Percentiles rank a stretch among this genome's conserved stretches.
Conservation (phyloP, 2,797 vertebrate species). For the Phataginus tricuspis region DNA sequence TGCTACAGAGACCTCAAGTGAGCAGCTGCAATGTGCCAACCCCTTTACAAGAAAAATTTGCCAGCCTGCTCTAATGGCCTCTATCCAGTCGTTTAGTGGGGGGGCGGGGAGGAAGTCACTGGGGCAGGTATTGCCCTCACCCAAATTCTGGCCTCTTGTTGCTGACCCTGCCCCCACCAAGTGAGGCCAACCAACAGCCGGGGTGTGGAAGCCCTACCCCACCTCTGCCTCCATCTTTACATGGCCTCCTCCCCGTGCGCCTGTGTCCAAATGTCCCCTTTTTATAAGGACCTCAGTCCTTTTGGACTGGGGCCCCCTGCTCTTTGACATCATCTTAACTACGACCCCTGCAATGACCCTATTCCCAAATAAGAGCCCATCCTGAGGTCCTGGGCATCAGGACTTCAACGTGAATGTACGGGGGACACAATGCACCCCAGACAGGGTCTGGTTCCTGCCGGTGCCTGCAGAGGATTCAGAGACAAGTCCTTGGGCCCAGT, state of each 20-base stretch:
- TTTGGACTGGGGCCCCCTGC: no score
- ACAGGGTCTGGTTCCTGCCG: neutral
- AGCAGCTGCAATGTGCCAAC: no score
- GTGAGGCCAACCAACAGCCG: neutral
- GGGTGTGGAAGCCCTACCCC: no score
- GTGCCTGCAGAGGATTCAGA: neutral
- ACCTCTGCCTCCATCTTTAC: no score
- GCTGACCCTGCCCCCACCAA: accelerated
- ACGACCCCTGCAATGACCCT: neutral
- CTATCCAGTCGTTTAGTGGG: neutral
- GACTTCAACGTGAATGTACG: neutral
- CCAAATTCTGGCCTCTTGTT: neutral
- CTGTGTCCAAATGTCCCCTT: no score
- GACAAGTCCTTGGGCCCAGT: neutral
- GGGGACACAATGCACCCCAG: neutral
- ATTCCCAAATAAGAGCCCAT: neutral
- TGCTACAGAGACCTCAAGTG: neutral
- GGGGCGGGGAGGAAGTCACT: no score
- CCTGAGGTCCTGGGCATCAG: neutral
- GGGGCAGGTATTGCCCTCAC: neutral
- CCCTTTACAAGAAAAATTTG: neutral
- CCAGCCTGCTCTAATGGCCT: neutral
- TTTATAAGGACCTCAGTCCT: no score
- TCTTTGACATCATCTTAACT: neutral
- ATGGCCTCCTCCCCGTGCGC: no score